Conservation (phyloP, 2,113 vertebrate genomes). For the human (Homo sapiens) region GRCh38 chr20:42026001-42026500, state of each 20-base stretch:
- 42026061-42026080: not conserved
- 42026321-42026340: not conserved
- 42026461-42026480: not conserved
- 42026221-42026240: not conserved
- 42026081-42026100: not conserved
- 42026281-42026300: not conserved
- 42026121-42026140: not conserved
- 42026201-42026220: not conserved
- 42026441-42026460: not conserved
- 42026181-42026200: not conserved
- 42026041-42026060: not conserved
- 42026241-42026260: not conserved
- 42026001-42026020: not conserved
- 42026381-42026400: not conserved
- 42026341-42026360: not conserved
- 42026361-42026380: not conserved
- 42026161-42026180: not conserved
- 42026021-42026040: conserved; percentile 1
- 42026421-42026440: too few species aligned
- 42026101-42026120: not conserved
- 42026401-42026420: not conserved
- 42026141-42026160: not conserved
- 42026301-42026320: not conserved
- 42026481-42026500: not conserved
- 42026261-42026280: too few species aligned